Evolutionary conservation across 2,113 vertebrate genomes (phyloP).

Genomic region (Picathartes gymnocephalus): DNA sequence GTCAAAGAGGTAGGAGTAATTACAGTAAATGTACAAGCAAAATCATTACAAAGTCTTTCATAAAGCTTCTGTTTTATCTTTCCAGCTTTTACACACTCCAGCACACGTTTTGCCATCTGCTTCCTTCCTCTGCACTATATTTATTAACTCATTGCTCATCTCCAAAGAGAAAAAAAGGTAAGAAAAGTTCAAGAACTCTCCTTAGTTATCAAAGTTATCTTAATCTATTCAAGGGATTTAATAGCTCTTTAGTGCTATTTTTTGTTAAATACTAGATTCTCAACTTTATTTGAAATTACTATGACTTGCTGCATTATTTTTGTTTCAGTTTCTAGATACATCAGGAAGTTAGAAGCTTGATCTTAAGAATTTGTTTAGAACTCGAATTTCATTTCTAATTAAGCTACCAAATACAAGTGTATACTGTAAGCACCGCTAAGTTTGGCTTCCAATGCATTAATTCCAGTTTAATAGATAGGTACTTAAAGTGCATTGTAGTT

Average conservation of each 20-base stretch:
- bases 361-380: neutral
- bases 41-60: neutral
- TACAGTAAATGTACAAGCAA: neutral
- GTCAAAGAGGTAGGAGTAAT: slow-evolving; percentile 80
- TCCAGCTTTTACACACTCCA: slow-evolving; percentile 88
- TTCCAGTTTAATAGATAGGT: neutral
- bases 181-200: neutral
- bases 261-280: neutral
- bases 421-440: neutral
- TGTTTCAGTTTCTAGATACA: neutral
- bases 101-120: slow-evolving; percentile 91
- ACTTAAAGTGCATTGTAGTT: neutral
- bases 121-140: slow-evolving; percentile 87
- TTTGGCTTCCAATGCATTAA: neutral
- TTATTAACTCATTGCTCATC: slow-evolving; percentile 85
- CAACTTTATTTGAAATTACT: neutral
- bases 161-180: slow-evolving; percentile 72
- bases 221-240: neutral
- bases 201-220: neutral
- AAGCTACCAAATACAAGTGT: neutral
- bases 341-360: neutral
- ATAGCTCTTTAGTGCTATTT: neutral
- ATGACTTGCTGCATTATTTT: neutral
- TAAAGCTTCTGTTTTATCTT: neutral
- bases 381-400: neutral